phyloP scores from a whole-genome alignment of 1,140 invertebrate genomes.

The Leptinotarsa lineolata region DNA sequence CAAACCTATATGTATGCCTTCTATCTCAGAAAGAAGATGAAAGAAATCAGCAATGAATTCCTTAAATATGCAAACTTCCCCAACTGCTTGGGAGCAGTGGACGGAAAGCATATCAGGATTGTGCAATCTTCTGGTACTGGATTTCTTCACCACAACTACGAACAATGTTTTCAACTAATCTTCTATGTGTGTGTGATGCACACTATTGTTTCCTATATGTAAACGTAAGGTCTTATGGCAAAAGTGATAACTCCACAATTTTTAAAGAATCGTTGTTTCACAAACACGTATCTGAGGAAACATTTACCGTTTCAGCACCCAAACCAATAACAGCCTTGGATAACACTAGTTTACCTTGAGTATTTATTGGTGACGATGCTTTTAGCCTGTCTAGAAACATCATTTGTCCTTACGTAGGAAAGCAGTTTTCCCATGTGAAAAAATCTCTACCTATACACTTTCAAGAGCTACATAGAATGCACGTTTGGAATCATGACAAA shows the following conservation, averaged over 20 bases:
- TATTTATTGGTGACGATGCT: too few species aligned
- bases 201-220: background rate
- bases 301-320: background rate
- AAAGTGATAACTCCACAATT: background rate
- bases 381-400: conserved; percentile 36
- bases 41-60: too few species aligned
- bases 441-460: conserved; percentile 58
- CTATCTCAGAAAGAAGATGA: background rate
- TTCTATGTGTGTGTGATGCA: background rate
- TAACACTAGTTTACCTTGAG: conserved; percentile 26
- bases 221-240: background rate
- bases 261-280: background rate
- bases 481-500: conserved; percentile 48
- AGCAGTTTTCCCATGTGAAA: conserved; percentile 45
- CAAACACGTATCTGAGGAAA: background rate
- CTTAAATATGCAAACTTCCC: too few species aligned
- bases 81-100: background rate
- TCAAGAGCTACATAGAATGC: conserved; percentile 56
- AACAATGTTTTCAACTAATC: too few species aligned
- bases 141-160: background rate
- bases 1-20: background rate
- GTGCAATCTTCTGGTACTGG: too few species aligned
- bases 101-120: background rate
- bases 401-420: conserved; percentile 54
- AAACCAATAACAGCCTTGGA: background rate